Base-by-base conservation (phyloP, 1,140 invertebrate genomes). In the Copidosoma floridanum region DNA sequence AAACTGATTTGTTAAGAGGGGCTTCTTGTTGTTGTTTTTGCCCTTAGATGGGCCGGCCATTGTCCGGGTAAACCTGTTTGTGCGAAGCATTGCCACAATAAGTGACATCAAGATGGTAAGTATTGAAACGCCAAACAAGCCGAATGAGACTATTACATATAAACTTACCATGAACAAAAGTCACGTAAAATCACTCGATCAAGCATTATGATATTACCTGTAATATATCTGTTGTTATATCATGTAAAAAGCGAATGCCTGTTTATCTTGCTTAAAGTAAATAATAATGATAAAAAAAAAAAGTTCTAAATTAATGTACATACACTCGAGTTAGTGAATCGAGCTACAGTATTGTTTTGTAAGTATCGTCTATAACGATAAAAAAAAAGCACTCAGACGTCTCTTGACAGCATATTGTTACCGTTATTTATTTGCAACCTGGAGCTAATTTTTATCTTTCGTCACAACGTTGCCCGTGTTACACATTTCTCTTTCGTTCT, bases 31-130 rank as follows among this genome's bases (percentile, higher is more conserved):
- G 65, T 80, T 80, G 65, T 81, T 80, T 80, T 78, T 80, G 78
- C 77, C 83, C 86, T 81, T 88, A 93, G 90, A 92, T 91, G 92
- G 91, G 81, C 91, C 92, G 77, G 91, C 92, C 76, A 88, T 93
- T 85, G 91, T 94, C 82, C 89, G 87, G 84, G 92, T 97, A 84
- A 97, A 97, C 88, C 89, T 95, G 83, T 95, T 94, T 88, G 91
- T 97, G 77, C 86, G 94, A 85, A 94, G 91, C 87, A 96, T 97
- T 82, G 92, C 91, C 75, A 95, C 94, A 80, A 96, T 97, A 85
- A 95, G 94, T 88, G 94, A 97, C 88, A 95, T 95, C 83, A 96
- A 95, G 85, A 96, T 96, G 94, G 92, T 94, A 92, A 93, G 91
- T 91, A 81, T 74, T 50, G 21, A 57, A 43, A 48, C 35, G 43